phyloP scores from a whole-genome alignment of 2,113 vertebrate genomes.

The Lipotes vexillifer region DNA sequence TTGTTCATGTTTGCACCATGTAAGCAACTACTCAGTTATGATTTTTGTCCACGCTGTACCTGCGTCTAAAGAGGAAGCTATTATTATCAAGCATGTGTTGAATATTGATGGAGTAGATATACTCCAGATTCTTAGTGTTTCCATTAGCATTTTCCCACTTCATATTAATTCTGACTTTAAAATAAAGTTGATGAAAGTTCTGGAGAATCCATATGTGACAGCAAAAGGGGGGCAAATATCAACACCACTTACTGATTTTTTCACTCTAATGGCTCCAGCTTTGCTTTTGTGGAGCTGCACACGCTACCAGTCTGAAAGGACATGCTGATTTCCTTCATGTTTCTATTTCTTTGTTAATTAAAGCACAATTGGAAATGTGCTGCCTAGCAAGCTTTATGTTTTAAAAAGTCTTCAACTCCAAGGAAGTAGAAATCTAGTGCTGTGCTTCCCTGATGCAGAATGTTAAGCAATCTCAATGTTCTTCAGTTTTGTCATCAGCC shows the following conservation, averaged over 20 bases:
- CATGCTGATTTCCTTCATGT: background rate
- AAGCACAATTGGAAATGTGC: background rate
- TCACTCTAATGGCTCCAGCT: background rate
- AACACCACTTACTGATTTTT: background rate
- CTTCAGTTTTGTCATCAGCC: background rate
- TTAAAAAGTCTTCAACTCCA: background rate
- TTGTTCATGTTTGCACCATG: background rate
- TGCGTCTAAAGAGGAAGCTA: background rate
- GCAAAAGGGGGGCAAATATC: background rate
- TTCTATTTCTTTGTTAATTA: background rate
- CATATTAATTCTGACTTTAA: background rate
- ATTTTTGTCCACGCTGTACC: background rate
- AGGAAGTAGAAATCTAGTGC: background rate
- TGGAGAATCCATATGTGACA: background rate
- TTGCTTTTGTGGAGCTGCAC: background rate
- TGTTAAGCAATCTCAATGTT: background rate
- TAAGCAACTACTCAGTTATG: background rate
- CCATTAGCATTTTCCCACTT: background rate
- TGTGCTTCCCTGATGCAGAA: background rate
- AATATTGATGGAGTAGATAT: background rate
- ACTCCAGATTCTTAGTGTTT: background rate
- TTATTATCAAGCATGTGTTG: background rate
- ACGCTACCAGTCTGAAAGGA: background rate
- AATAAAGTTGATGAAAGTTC: background rate
- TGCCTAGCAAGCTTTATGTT: background rate